Conservation (phyloP, 2,113 vertebrate species). For the Isurus oxyrinchus region DNA sequence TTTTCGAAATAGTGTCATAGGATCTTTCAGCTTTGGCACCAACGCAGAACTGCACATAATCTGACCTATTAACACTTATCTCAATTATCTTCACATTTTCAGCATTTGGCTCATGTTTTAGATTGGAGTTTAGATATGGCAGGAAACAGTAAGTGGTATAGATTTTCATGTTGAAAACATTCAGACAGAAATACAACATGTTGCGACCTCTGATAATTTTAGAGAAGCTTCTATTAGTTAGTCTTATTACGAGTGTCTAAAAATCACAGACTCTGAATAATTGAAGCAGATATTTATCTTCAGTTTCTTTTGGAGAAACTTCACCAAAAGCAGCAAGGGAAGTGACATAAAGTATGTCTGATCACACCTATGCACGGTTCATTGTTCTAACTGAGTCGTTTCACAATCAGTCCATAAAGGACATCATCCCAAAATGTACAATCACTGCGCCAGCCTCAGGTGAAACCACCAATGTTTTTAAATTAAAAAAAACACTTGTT, state of each 20-base stretch:
- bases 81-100: neutral
- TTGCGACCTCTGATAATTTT: neutral
- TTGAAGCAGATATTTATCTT: neutral
- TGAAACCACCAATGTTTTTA: neutral
- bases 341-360: neutral
- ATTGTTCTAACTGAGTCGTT: neutral
- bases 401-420: neutral
- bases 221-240: neutral
- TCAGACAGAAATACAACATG: neutral
- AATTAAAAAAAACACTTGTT: neutral
- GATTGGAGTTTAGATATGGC: neutral
- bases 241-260: neutral
- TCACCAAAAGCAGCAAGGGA: neutral
- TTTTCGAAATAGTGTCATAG: too few species aligned
- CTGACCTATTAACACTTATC: neutral
- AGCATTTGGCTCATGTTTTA: neutral
- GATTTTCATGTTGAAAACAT: neutral
- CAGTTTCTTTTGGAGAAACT: neutral
- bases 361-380: neutral
- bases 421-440: neutral
- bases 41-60: neutral
- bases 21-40: neutral
- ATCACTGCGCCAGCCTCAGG: neutral
- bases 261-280: neutral
- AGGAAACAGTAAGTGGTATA: neutral